Base-by-base conservation (phyloP, 2,888 invertebrate species). In the Xylota segnis region DNA sequence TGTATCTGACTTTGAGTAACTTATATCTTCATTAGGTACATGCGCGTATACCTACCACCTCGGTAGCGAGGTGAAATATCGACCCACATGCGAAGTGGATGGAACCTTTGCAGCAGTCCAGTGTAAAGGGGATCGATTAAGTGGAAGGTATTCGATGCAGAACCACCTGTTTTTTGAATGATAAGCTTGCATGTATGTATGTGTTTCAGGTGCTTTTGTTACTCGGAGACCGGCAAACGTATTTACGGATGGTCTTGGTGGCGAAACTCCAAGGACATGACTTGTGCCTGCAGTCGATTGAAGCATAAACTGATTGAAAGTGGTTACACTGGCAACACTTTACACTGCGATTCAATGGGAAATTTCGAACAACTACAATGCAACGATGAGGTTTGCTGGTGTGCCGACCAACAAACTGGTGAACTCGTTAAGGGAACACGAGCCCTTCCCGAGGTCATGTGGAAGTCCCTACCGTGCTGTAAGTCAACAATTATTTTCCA, bases 291-390 rank as follows among this genome's bases (percentile, higher is more conserved):
- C 90, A 95, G 95, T 89, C 93, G 95, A 71, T 93, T 93, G 83
- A 93, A 94, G 89, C 92, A 93, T 23, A 94, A 94, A 88, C 89
- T 95, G 75, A 75, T 75, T n/a, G 92, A 91, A 47, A 43, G 70
- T 0, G 91, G 89, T 16, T 91, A 93, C 34, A 90, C 88, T 4
- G 93, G 93, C 56, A 93, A 94, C 4, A 94, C 94, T 4, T 92
- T 96, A 16, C 96, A 96, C 90, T 96, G 96, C 89, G 93, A 94
- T 59, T 88, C 92, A 45, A 92, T 93, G 88, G 96, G 96, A 18
- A 95, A 95, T 91, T 96, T 94, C 90, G 95, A 96, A 89, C 92
- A 93, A 23, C 90, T 96, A 32, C 96, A 96, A 89, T 96, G 96
- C 89, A 94, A 95, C 90, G 92, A 93, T 72, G 95, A 94, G 1